Conservation (phyloP, 1,140 invertebrate species). For the Oryzaephilus surinamensis region DNA sequence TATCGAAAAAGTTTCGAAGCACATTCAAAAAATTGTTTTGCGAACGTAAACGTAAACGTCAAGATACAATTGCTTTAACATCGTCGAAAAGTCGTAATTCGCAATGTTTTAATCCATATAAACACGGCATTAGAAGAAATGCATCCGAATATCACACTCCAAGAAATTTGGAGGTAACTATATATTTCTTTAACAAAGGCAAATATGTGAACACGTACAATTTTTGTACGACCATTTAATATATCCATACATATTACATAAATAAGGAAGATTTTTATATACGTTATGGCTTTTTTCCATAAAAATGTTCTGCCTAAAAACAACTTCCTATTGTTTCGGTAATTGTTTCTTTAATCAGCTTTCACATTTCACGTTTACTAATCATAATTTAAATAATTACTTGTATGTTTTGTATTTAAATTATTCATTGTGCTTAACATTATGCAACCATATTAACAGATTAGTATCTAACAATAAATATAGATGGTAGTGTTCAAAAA, state of each 20-base stretch:
- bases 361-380: too few relatives aligned
- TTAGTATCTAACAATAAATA: too few relatives aligned
- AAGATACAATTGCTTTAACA: constrained; percentile 19
- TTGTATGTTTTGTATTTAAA: too few relatives aligned
- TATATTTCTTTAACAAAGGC: constrained; percentile 32
- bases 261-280: constrained; percentile 11
- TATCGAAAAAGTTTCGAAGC: constrained; percentile 64
- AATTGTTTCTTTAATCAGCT: too few relatives aligned
- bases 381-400: too few relatives aligned
- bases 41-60: constrained; percentile 26
- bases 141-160: constrained; percentile 28
- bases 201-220: constrained; percentile 32
- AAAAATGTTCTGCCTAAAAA: too few relatives aligned
- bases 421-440: too few relatives aligned
- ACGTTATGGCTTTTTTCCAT: constrained; percentile 14
- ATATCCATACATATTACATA: too few relatives aligned
- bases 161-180: constrained; percentile 35
- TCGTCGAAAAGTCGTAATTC: constrained; percentile 18
- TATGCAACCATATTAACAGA: too few relatives aligned
- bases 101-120: constrained; percentile 19
- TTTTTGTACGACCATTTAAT: constrained; percentile 14
- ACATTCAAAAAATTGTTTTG: constrained; percentile 57
- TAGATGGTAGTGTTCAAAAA: too few relatives aligned
- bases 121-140: constrained; percentile 25
- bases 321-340: too few relatives aligned